Conservation (phyloP, 2,113 vertebrate species). For the Butorides virescens region DNA sequence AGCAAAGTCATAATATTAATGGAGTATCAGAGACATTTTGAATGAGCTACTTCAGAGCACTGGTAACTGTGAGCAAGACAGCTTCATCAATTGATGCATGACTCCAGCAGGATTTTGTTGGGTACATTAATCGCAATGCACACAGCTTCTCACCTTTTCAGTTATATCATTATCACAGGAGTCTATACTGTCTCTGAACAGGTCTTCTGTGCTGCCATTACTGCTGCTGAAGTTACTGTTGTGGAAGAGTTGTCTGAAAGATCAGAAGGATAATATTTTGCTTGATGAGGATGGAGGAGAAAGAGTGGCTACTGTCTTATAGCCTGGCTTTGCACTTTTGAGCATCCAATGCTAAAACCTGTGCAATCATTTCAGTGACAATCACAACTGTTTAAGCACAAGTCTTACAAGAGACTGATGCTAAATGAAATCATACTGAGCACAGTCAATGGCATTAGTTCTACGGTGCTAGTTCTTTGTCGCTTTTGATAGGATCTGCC, state of each 20-base stretch:
- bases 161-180: slow-evolving; percentile 93
- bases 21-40: background rate
- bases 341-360: background rate
- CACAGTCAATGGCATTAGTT: background rate
- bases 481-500: background rate
- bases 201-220: slow-evolving; percentile 94
- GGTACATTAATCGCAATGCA: background rate
- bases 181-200: slow-evolving; percentile 95
- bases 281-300: slow-evolving; percentile 32
- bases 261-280: slow-evolving; percentile 55
- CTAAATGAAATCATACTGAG: slow-evolving; percentile 30
- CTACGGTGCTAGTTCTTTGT: background rate
- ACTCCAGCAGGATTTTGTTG: background rate
- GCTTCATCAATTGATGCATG: background rate
- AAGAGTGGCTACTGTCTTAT: background rate
- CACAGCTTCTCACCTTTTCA: slow-evolving; percentile 83
- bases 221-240: slow-evolving; percentile 97
- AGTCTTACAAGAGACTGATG: background rate
- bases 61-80: background rate
- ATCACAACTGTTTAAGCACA: background rate
- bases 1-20: background rate
- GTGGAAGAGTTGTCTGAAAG: slow-evolving; percentile 90
- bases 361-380: background rate
- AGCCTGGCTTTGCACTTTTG: background rate
- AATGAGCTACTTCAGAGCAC: background rate